Base-by-base conservation (phyloP, 1,140 invertebrate species). In the Drosophila ananassae region DNA sequence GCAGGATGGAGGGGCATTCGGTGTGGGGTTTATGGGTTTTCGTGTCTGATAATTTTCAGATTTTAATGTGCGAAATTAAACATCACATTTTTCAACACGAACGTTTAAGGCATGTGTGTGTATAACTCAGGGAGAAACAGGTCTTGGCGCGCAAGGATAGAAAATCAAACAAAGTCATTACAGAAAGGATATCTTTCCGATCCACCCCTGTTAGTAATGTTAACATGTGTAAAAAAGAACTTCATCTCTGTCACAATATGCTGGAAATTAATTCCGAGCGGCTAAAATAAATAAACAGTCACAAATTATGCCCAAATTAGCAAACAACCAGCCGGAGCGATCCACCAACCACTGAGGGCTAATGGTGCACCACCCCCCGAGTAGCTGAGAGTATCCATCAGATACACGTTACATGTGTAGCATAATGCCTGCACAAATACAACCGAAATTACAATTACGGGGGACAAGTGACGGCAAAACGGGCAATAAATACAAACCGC, bases 51-150 rank as follows among this genome's bases (percentile, higher is more conserved):
- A 91, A 91, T 91, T 91, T 91, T 87, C 72, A 75, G 83, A 90
- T 89, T 90, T 91, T 91, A 91, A 91, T 91, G 85, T 91, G 85
- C 85, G 87, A 91, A 91, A 89, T 90, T 91, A 91, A 90, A 90
- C 89, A 91, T 91, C 90, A 91, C 90, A 91, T 91, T 91, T 91
- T 90, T 91, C 89, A 91, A 91, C 84, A 90, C 81, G 87, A 82
- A 76, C 71, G 77, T 80, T 87, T 83, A 53, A 51, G 61, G 69
- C 72, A 51, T 57, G 66, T 48, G 34, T 28, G 13, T 8, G 44
- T 47, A 77, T 83, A 77, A 61, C 66, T 83, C 58, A 83, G 22
- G 69, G n/a, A 13, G 41, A 13, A 81, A 48, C 48, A 61, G 51
- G 37, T 30, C 39, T 10, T 55, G 34, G 25, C 17, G 13, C 24